Evolutionary conservation across 2,113 vertebrate genomes (phyloP).

Genomic region (Chionomys nivalis): DNA sequence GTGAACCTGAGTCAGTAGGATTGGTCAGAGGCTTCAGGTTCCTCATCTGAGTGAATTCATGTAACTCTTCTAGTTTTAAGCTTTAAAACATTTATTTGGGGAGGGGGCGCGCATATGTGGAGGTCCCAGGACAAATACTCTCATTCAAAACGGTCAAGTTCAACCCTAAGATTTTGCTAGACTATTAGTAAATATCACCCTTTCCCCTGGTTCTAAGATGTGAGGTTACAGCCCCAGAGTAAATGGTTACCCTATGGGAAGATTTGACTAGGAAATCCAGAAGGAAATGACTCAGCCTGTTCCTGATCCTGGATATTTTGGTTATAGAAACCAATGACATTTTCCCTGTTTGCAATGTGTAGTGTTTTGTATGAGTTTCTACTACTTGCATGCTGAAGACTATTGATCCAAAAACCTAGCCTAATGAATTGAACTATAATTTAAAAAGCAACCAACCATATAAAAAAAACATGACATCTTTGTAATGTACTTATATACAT

Average conservation of each 20-base stretch:
- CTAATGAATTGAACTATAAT: neutral
- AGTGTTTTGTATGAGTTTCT: constrained; percentile 8
- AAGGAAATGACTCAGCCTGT: neutral
- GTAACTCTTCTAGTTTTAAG: neutral
- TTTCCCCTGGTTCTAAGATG: neutral
- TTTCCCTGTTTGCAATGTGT: neutral
- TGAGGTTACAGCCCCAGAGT: neutral
- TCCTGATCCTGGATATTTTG: neutral
- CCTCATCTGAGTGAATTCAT: neutral
- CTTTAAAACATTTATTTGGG: neutral
- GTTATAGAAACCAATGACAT: neutral
- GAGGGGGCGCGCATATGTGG: neutral
- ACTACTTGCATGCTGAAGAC: neutral
- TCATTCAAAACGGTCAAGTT: neutral
- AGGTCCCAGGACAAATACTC: neutral
- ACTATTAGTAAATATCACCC: neutral
- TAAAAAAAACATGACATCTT: neutral
- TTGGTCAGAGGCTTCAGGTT: neutral
- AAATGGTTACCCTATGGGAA: neutral
- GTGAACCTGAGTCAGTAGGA: neutral
- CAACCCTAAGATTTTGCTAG: neutral
- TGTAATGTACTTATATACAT: neutral
- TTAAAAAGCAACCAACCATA: neutral
- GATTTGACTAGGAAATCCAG: neutral
- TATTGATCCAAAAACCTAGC: neutral